Evolutionary conservation across 64 coral and sea anemone species (phyloP), one percentile per base, ranked within the genome.

Genomic region (Pocillopora damicornis): DNA sequence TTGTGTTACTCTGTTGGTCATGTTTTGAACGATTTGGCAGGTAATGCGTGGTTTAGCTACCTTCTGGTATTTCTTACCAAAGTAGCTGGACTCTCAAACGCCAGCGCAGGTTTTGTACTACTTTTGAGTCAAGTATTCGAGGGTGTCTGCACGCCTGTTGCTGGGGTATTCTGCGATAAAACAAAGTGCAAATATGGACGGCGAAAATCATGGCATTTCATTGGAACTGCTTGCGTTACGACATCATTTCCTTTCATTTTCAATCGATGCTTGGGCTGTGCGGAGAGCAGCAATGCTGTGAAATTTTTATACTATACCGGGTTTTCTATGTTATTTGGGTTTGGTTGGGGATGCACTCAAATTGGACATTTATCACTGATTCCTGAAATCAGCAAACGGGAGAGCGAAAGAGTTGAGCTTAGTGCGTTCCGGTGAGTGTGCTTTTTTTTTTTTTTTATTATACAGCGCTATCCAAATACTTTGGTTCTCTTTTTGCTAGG

Each of bases 21-120:
- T 88, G 89, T 94, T 88, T 77, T 94, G 60, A 94, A 94, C 93
- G 89, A 94, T 69, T 60, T 94, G 22, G 93, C 51, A 35, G 93
- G 93, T 6, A 94, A 89, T 60, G 75, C 93, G 1, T 94, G 93
- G 93, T 94, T 94, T 26, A 94, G 93, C n/a, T 94, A 94, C 42
- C 83, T 94, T 17, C 78, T 94, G 5, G 79, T 88, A 56, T 94
- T 94, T 75, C 89, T 94, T 17, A 94, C 89, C 9, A 80, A 81
- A 64, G 56, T 94, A 57, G 77, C 76, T 10, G 73, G 72, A 2
- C 93, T 94, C 15, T 71, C 84, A 7, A 91, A 90, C 73, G 64
- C 93, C 18, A 72, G 91, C 14, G 89, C 89, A 6, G 93, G 93
- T 0, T 94, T 83, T 83, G 93, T 94, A 0, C 60, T 91, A 1